Evolutionary conservation across 2,113 vertebrate species (phyloP), one percentile per base, ranked within the genome.

Genomic region (Hepsetus odoe): DNA sequence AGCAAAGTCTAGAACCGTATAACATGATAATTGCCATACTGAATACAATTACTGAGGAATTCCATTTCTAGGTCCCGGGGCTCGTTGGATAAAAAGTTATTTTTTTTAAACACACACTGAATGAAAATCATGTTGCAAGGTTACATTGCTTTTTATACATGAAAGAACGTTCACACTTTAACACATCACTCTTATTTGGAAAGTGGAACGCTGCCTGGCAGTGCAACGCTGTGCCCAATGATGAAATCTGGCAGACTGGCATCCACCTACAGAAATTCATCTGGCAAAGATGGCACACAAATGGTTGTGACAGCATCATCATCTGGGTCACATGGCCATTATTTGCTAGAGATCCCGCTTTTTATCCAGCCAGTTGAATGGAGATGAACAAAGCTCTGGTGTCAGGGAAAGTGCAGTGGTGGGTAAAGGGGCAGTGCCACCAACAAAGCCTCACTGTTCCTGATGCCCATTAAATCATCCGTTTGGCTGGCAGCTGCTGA

Each of bases 241-340:
- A 80, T 79, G 80, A 87, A 6, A 22, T 22, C 12, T 49, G n/a
- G 71, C 51, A 68, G 72, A 8, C 46, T 26, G 61, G 16, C 68
- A 38, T 24, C 22, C 55, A 38, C 32, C 35, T 20, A 46, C 28
- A 72, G 14, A 76, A 74, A 49, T n/a, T 13, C 10, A 14, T 11
- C 67, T 78, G 81, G 67, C 84, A 61, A 66, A 42, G 64, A 26
- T 64, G 72, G 74, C 87, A 82, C 71, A 70, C 68, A 58, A 11
- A 69, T 40, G 49, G 79, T 40, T 3, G 33, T 86, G 81, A 90
- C 85, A n/a, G n/a, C n/a, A 80, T 90, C 87, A 88, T 76, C 75
- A 42, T 30, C 49, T 32, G 65, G 70, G 81, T 90, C 86, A 88
- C 81, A 80, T 85, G 84, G 79, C 26, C 82, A n/a, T 72, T 69